A percentile compares a stretch with the other conserved stretches of the same genome.
Evolutionary conservation across 2,113 vertebrate species (phyloP).

Genomic region (Mugil cephalus): DNA sequence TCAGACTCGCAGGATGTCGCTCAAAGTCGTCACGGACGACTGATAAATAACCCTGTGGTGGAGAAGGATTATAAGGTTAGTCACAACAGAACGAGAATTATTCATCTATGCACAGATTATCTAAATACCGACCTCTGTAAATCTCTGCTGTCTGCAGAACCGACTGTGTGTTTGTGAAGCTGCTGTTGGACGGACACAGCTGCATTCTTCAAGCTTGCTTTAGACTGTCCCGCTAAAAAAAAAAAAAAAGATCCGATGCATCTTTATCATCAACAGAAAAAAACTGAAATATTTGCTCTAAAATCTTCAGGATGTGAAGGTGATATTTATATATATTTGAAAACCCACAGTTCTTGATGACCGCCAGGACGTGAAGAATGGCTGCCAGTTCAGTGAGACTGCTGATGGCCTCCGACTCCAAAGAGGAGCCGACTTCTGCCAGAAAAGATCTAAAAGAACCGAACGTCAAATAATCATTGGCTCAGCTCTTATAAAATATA

Average conservation of each 20-base stretch:
- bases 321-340: background rate
- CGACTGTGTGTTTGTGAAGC: constrained; percentile 76
- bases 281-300: too few species aligned
- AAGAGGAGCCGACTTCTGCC: constrained; percentile 82
- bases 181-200: constrained; percentile 82
- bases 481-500: background rate
- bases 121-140: constrained; percentile 83
- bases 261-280: background rate
- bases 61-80: constrained; percentile 7
- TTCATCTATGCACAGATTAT: background rate
- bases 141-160: constrained; percentile 69
- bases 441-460: constrained; percentile 86
- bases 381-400: constrained; percentile 87
- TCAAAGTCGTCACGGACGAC: constrained; percentile 86
- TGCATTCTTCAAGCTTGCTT: constrained; percentile 79
- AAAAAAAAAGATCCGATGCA: background rate
- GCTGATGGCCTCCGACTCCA: constrained; percentile 87
- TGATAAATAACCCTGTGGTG: constrained; percentile 86
- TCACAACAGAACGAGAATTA: background rate
- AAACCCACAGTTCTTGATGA: constrained; percentile 87
- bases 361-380: constrained; percentile 77
- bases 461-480: background rate
- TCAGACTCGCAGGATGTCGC: constrained; percentile 82
- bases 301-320: background rate
- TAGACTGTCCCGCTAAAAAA: constrained; percentile 78